phyloP scores from a whole-genome alignment of 2,113 vertebrate species.

The Ramphastos sulfuratus region DNA sequence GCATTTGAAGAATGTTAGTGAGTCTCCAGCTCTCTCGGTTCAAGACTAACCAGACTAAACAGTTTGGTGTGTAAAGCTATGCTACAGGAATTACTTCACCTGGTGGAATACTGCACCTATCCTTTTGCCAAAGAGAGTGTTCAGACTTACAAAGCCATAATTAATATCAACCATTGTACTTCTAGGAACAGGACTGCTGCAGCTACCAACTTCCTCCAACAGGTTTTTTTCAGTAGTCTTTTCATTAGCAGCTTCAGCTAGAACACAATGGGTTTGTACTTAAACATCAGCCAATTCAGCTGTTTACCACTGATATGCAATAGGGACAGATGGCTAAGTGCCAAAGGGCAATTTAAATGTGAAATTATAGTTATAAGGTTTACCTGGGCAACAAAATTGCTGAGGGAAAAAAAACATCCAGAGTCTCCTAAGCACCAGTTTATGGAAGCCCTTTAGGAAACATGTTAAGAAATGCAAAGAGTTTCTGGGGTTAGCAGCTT shows the following conservation, averaged over 20 bases:
- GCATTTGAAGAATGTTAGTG: background rate
- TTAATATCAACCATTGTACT: background rate
- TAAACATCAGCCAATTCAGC: background rate
- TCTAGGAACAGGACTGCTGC: background rate
- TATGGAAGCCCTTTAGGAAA: background rate
- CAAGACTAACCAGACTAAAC: background rate
- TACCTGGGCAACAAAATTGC: background rate
- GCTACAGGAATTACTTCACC: background rate
- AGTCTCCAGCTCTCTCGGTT: background rate
- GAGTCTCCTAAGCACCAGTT: background rate
- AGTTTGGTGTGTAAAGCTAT: background rate
- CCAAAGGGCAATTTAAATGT: background rate
- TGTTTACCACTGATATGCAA: background rate
- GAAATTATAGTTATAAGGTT: background rate
- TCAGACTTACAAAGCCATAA: background rate
- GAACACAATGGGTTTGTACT: background rate
- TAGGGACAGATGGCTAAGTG: background rate
- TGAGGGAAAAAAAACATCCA: background rate
- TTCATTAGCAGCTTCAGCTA: background rate
- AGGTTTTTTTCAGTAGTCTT: background rate
- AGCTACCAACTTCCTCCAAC: background rate
- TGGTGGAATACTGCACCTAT: fast-evolving
- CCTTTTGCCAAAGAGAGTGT: background rate
- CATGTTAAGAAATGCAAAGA: background rate
- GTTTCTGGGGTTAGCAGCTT: background rate